Evolutionary conservation across 1,140 invertebrate species (phyloP).

Genomic region (Euwallacea similis): DNA sequence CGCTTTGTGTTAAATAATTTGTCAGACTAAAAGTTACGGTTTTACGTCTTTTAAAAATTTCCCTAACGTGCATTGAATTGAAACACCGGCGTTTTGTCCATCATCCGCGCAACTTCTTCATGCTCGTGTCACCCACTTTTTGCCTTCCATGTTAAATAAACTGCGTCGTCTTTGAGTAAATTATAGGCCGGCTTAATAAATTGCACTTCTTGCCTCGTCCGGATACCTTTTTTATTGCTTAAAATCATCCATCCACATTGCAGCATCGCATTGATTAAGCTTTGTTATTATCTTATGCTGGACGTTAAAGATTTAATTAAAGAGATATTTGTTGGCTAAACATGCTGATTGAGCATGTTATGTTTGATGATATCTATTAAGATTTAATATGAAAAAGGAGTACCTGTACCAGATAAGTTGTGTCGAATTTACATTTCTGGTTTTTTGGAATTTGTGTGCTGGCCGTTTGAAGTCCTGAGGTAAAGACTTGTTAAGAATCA

Average conservation of each 20-base stretch:
- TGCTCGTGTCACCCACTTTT: neutral
- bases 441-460: no score
- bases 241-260: neutral
- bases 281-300: neutral
- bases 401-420: no score
- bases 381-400: neutral
- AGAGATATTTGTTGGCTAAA: neutral
- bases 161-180: neutral
- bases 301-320: slow-evolving; percentile 7
- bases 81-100: no score
- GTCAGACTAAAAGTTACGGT: neutral
- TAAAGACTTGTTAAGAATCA: no score
- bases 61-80: no score
- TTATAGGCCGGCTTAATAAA: slow-evolving; percentile 3
- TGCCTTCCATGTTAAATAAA: slow-evolving; percentile 1
- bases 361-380: neutral
- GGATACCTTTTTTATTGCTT: neutral
- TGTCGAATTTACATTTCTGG: no score
- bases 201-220: neutral
- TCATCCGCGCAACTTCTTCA: neutral
- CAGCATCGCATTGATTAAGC: neutral
- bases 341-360: neutral
- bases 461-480: no score
- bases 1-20: neutral
- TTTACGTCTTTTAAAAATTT: neutral